These are phyloP conservation scores for Callyntrura sp. DNA, from an alignment of 2,888 invertebrate genomes.

Conservation along the genomic window DNA sequence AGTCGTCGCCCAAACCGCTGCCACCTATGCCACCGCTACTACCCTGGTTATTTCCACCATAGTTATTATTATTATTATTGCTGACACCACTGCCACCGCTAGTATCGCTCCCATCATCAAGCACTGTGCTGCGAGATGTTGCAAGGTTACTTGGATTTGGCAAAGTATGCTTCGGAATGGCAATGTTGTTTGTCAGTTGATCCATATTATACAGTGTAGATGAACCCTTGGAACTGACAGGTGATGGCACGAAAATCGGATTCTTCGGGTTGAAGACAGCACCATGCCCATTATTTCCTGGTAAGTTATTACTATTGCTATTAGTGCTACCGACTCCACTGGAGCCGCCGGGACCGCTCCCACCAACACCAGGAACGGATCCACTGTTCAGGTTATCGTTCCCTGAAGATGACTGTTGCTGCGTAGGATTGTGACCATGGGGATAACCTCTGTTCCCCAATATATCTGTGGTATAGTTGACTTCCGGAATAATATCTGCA, in stretches of 20 bases:
- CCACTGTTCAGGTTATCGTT: slow-evolving; percentile 72
- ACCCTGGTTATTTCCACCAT: slow-evolving; percentile 72
- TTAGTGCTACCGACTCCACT: slow-evolving; percentile 53
- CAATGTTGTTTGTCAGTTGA: slow-evolving; percentile 84
- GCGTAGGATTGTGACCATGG: slow-evolving; percentile 76
- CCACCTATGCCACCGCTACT: slow-evolving; percentile 58
- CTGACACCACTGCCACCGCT: slow-evolving; percentile 62
- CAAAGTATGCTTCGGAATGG: slow-evolving; percentile 84
- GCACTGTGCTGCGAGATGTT: slow-evolving; percentile 83
- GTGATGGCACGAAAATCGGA: slow-evolving; percentile 84
- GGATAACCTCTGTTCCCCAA: slow-evolving; percentile 78
- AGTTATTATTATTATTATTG: slow-evolving; percentile 60
- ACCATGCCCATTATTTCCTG: slow-evolving; percentile 73
- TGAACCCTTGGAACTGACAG: slow-evolving; percentile 83
- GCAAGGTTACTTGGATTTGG: slow-evolving; percentile 84
- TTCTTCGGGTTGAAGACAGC: slow-evolving; percentile 83
- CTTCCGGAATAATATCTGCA: slow-evolving; percentile 83
- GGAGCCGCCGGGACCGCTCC: slow-evolving; percentile 46
- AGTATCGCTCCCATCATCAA: slow-evolving; percentile 77
- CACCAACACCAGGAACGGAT: slow-evolving; percentile 53
- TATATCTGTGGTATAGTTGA: slow-evolving; percentile 82
- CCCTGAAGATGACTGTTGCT: slow-evolving; percentile 72
- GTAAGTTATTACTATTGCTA: slow-evolving; percentile 74
- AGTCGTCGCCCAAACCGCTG: slow-evolving; percentile 63
- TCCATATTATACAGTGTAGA: slow-evolving; percentile 84